These are phyloP conservation scores for Labeo calbasu DNA, from an alignment of 2,797 vertebrate genomes.

Conservation along the genomic window DNA sequence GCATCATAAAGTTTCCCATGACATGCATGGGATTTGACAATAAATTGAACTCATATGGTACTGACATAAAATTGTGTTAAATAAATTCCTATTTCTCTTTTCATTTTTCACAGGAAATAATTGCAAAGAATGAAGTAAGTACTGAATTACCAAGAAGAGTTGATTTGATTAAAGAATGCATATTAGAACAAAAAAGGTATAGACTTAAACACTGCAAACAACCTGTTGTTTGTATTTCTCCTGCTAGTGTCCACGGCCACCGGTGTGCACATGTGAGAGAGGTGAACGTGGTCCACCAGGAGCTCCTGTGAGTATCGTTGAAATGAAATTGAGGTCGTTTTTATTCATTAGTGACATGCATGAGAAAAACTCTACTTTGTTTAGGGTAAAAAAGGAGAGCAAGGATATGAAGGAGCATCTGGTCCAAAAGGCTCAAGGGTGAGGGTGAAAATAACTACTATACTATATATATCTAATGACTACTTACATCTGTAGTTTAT, in stretches of 20 bases:
- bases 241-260: conserved; percentile 78
- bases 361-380: conserved; percentile 21
- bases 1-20: conserved; percentile 32
- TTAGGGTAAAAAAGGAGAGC: conserved; percentile 78
- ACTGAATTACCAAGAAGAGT: neutral
- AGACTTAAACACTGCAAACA: neutral
- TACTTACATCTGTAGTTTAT: neutral
- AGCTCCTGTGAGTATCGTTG: conserved; percentile 78
- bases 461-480: too few species aligned
- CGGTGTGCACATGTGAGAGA: conserved; percentile 82
- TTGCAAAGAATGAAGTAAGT: conserved; percentile 72
- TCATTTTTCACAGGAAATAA: conserved; percentile 67
- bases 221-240: neutral
- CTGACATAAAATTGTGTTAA: neutral
- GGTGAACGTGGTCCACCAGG: conserved; percentile 81
- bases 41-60: neutral
- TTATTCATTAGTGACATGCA: neutral
- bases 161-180: too few species aligned
- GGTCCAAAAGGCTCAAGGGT: conserved; percentile 74
- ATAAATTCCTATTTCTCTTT: conserved; percentile 15
- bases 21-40: conserved; percentile 2
- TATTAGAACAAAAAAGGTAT: too few species aligned
- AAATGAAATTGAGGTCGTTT: neutral
- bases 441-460: conserved; percentile 17
- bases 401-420: conserved; percentile 67